Percentiles rank a stretch among this genome's conserved stretches.
phyloP scores from a whole-genome alignment of 2,113 vertebrate species.

The Alligator sinensis region DNA sequence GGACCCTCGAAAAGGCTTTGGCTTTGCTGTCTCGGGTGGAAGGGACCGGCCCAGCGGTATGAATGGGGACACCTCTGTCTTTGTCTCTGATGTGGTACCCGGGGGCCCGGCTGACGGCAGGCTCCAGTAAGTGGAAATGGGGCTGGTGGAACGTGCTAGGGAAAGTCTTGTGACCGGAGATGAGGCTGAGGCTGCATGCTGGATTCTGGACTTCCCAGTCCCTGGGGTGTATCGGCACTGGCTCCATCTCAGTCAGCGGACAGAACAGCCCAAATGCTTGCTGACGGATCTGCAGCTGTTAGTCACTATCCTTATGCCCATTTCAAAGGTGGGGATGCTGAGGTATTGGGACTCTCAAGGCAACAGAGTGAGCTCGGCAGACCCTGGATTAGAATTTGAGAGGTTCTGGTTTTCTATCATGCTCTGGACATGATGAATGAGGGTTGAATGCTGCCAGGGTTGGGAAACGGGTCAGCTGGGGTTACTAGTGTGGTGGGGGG shows the following conservation, averaged over 20 bases:
- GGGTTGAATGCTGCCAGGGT: not conserved
- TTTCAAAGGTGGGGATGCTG: not conserved
- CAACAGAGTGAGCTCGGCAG: not conserved
- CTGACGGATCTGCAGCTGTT: not conserved
- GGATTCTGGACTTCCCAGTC: not conserved
- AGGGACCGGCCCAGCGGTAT: conserved; percentile 81
- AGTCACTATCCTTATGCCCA: not conserved
- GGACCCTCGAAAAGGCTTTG: conserved; percentile 93
- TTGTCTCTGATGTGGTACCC: conserved; percentile 90
- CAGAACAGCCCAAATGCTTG: not conserved
- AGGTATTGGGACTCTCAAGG: not conserved
- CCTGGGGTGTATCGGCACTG: not conserved
- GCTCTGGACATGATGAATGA: not conserved
- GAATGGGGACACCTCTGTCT: conserved; percentile 80
- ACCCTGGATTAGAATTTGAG: not conserved
- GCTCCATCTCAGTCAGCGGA: not conserved
- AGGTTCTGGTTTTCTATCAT: not conserved
- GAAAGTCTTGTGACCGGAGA: accelerated
- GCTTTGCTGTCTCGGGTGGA: conserved; percentile 92
- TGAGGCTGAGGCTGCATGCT: not conserved
- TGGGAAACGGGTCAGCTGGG: not conserved
- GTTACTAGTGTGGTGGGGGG: no score
- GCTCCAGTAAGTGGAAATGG: conserved; percentile 85
- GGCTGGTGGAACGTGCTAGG: accelerated
- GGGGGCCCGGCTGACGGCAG: conserved; percentile 90